Evolutionary conservation across 2,888 invertebrate species (phyloP).

Genomic region (Sceliomorpha sp.): DNA sequence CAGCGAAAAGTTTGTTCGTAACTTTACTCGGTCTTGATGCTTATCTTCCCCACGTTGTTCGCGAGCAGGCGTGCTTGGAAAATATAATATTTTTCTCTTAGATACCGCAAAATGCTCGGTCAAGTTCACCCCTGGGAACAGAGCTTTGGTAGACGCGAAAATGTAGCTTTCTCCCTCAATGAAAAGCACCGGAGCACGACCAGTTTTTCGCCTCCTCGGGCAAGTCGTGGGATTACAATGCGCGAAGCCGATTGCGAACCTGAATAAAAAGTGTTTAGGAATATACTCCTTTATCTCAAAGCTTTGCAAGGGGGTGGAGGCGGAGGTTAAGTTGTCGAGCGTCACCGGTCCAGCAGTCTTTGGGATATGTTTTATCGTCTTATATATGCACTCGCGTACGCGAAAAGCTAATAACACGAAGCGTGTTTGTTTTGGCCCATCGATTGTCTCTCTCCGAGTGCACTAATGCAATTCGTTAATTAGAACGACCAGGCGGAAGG

Average conservation of each 20-base stretch:
- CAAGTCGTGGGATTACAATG: constrained; percentile 43
- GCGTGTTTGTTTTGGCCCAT: constrained; percentile 1
- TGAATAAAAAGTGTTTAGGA: constrained; percentile 56
- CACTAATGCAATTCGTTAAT: constrained; percentile 58
- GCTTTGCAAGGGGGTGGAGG: constrained; percentile 2
- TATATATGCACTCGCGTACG: not conserved
- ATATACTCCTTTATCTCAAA: too few species aligned
- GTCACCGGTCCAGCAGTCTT: too few species aligned
- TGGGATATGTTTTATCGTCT: not conserved
- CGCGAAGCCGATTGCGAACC: constrained; percentile 57
- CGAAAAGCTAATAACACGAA: not conserved
- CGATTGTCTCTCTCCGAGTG: constrained; percentile 4
- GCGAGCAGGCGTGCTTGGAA: constrained; percentile 1
- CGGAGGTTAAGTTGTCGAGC: too few species aligned
- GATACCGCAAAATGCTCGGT: not conserved
- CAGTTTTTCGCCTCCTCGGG: constrained; percentile 17
- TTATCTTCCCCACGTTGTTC: constrained; percentile 2
- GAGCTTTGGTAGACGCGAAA: constrained; percentile 17
- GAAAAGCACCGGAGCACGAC: not conserved
- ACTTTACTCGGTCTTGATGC: not conserved
- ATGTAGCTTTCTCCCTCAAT: not conserved
- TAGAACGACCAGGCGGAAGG: constrained; percentile 28
- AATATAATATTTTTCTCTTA: constrained; percentile 4
- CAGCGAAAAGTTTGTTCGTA: not conserved
- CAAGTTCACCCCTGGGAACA: constrained; percentile 19